A percentile compares a stretch with the other conserved stretches of the same genome.
phyloP scores from a whole-genome alignment of 2,888 invertebrate genomes.

The Synanthedon myopaeformis region DNA sequence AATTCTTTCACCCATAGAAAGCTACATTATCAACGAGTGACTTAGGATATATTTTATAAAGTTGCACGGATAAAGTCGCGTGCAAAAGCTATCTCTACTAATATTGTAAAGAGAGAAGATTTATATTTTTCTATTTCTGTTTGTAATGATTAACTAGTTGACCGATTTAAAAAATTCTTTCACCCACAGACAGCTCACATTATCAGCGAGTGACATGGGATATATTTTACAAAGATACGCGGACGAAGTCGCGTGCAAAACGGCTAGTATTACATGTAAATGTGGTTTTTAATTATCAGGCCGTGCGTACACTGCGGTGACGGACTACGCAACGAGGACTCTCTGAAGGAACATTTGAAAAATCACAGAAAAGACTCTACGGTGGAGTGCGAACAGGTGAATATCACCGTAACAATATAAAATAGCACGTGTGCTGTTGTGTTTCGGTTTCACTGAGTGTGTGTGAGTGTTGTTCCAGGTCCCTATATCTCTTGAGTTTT shows the following conservation, averaged over 20 bases:
- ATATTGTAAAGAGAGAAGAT: not conserved
- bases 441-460: not conserved
- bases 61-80: too few species aligned
- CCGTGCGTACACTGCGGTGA: conserved; percentile 37
- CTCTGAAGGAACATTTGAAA: conserved; percentile 24
- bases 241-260: too few species aligned
- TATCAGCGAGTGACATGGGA: too few species aligned
- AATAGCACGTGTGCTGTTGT: not conserved
- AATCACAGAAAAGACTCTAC: conserved; percentile 20
- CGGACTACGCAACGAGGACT: conserved; percentile 17
- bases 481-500: not conserved
- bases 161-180: too few species aligned
- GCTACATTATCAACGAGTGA: too few species aligned
- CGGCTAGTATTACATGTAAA: conserved; percentile 10
- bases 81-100: conserved; percentile 1
- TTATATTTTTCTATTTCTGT: too few species aligned
- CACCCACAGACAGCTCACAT: too few species aligned
- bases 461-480: not conserved
- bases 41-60: too few species aligned
- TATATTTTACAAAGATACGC: too few species aligned
- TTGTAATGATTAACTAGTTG: too few species aligned
- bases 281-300: conserved; percentile 12
- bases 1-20: too few species aligned
- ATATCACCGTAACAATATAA: too few species aligned
- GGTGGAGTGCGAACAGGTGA: conserved; percentile 27